Conservation (phyloP, 2,888 invertebrate genomes). For the Limnephilus marmoratus region DNA sequence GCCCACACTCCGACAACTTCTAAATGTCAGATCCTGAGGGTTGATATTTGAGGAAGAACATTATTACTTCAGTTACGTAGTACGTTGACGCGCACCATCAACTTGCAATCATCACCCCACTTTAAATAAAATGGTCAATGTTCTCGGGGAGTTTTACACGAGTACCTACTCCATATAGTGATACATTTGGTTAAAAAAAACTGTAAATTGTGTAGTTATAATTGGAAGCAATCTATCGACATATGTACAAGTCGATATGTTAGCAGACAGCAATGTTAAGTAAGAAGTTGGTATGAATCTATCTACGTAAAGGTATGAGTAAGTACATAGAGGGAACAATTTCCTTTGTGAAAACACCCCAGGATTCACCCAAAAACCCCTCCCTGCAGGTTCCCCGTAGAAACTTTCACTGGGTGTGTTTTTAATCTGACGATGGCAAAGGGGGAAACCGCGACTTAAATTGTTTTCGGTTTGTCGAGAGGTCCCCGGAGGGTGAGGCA, state of each 20-base stretch:
- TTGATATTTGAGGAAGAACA: not conserved
- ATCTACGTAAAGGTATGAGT: not conserved
- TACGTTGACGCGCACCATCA: not conserved
- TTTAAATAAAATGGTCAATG: too few relatives aligned
- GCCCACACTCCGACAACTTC: not conserved
- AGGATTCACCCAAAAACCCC: not conserved
- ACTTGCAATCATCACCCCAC: too few relatives aligned
- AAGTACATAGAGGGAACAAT: not conserved
- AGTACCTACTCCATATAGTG: too few relatives aligned
- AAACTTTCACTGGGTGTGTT: slow-evolving; percentile 41
- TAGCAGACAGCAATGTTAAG: too few relatives aligned
- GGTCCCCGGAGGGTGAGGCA: slow-evolving; percentile 19
- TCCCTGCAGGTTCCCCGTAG: not conserved
- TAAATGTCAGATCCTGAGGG: not conserved
- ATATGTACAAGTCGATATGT: too few relatives aligned
- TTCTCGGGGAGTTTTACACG: too few relatives aligned
- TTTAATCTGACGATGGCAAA: slow-evolving; percentile 53
- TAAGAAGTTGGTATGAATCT: too few relatives aligned
- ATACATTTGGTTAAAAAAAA: too few relatives aligned
- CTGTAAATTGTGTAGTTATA: too few relatives aligned
- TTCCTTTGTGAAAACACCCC: not conserved
- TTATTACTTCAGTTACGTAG: not conserved
- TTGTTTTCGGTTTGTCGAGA: slow-evolving; percentile 62
- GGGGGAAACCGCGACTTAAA: slow-evolving; percentile 61
- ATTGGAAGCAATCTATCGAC: too few relatives aligned